Conservation (phyloP, 2,113 vertebrate genomes). For the Ptyas mucosa region DNA sequence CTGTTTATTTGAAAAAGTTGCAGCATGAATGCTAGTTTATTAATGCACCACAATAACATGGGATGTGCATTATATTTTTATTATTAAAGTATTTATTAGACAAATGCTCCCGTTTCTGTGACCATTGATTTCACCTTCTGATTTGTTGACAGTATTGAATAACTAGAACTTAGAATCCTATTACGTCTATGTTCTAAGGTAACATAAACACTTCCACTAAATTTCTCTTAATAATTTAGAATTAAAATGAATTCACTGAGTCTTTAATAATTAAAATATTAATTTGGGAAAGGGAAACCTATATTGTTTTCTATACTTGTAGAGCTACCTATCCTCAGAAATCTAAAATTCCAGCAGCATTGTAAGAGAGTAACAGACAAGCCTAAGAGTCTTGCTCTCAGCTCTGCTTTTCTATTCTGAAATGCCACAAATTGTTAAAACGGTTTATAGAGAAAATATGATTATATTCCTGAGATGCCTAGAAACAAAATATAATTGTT, state of each 20-base stretch:
- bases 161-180: background rate
- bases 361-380: constrained; percentile 19
- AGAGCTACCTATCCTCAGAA: constrained; percentile 1
- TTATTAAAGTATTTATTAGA: constrained; percentile 59
- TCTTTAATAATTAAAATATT: constrained; percentile 6
- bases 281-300: background rate
- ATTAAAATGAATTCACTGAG: background rate
- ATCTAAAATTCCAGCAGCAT: background rate
- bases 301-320: constrained; percentile 18
- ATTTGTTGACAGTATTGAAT: constrained; percentile 6
- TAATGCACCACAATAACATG: constrained; percentile 17
- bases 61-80: constrained; percentile 28
- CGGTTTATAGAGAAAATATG: constrained; percentile 50
- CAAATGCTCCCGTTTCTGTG: constrained; percentile 25
- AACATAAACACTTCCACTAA: background rate
- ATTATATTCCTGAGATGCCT: constrained; percentile 47
- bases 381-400: constrained; percentile 22
- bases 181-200: background rate
- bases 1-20: background rate
- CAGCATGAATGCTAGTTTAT: background rate
- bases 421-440: constrained; percentile 46
- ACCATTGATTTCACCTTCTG: background rate
- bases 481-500: constrained; percentile 53
- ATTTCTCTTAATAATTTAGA: background rate
- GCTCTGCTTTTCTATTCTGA: constrained; percentile 44